A percentile compares a stretch with the other conserved stretches of the same genome.
Conservation (phyloP, 30 jellyfish, hydroid and myxozoan species). For the Aurelia aurita region DNA sequence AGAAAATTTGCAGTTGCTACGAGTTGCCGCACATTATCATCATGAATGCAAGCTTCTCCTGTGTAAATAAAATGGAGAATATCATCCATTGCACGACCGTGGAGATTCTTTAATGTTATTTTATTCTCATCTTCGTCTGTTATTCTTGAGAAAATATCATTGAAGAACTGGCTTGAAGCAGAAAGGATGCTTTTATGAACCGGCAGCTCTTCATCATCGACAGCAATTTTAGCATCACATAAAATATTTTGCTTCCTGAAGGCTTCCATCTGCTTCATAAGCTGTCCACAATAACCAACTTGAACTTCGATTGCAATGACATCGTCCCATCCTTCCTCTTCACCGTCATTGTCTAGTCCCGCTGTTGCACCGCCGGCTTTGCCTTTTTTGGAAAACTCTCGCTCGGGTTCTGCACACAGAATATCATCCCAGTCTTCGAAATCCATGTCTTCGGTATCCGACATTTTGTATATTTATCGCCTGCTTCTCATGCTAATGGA, state of each 20-base stretch:
- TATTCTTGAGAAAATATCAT: conserved; percentile 82
- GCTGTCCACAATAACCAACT: conserved; percentile 88
- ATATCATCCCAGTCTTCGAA: conserved; percentile 94
- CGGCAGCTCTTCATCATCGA: conserved; percentile 91
- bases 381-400: conserved; percentile 39
- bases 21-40: conserved; percentile 95
- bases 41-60: conserved; percentile 96
- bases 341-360: conserved; percentile 69
- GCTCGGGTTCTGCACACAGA: conserved; percentile 89
- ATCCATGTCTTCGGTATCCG: conserved; percentile 42
- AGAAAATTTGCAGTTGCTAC: conserved; percentile 96
- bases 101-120: conserved; percentile 80
- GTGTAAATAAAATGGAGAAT: conserved; percentile 94
- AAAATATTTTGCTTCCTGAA: conserved; percentile 83
- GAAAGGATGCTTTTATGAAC: conserved; percentile 83
- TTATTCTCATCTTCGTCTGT: conserved; percentile 78
- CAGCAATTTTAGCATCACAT: conserved; percentile 95
- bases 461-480: neutral
- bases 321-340: conserved; percentile 93
- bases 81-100: conserved; percentile 91
- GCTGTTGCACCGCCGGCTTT: conserved; percentile 30
- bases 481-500: no score
- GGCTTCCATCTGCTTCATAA: conserved; percentile 92
- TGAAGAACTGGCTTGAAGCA: conserved; percentile 88
- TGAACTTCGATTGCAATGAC: conserved; percentile 95